Conservation (phyloP, 1,140 invertebrate genomes). For the Oppia nitens region DNA sequence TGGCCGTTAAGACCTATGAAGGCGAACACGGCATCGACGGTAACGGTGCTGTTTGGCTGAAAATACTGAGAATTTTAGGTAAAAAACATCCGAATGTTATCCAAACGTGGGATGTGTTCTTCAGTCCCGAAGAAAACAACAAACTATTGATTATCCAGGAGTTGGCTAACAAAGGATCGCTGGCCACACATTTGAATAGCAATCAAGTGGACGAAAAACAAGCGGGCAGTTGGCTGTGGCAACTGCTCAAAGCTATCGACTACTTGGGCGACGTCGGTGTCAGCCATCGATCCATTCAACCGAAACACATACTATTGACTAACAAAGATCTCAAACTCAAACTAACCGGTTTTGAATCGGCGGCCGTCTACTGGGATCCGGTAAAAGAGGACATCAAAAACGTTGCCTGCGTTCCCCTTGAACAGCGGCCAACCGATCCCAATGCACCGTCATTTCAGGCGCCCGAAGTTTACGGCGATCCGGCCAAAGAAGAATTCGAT, state of each 20-base stretch:
- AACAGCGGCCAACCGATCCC: not conserved
- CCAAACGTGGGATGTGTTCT: slow-evolving; percentile 5
- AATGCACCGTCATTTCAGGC: slow-evolving; percentile 2
- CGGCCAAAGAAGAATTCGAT: slow-evolving; percentile 8
- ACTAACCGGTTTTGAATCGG: not conserved
- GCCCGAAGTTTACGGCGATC: slow-evolving; percentile 8
- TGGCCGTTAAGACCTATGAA: not conserved
- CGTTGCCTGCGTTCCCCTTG: not conserved
- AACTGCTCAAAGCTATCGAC: not conserved
- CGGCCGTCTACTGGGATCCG: slow-evolving; percentile 2
- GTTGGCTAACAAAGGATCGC: not conserved
- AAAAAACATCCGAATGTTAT: not conserved
- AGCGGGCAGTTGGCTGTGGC: not conserved
- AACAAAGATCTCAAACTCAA: not conserved
- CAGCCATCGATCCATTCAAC: not conserved
- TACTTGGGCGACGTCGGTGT: slow-evolving; percentile 7
- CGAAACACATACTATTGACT: not conserved
- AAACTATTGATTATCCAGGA: slow-evolving; percentile 5
- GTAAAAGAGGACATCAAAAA: not conserved
- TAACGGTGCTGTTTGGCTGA: not conserved
- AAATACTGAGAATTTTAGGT: slow-evolving; percentile 3
- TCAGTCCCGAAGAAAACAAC: not conserved
- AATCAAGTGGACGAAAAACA: not conserved
- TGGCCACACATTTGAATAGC: not conserved
- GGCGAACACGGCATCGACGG: not conserved